Percentiles rank a stretch among this genome's conserved stretches.
Evolutionary conservation across 2,797 vertebrate species (phyloP).

Genomic region (Prunella strophiata): DNA sequence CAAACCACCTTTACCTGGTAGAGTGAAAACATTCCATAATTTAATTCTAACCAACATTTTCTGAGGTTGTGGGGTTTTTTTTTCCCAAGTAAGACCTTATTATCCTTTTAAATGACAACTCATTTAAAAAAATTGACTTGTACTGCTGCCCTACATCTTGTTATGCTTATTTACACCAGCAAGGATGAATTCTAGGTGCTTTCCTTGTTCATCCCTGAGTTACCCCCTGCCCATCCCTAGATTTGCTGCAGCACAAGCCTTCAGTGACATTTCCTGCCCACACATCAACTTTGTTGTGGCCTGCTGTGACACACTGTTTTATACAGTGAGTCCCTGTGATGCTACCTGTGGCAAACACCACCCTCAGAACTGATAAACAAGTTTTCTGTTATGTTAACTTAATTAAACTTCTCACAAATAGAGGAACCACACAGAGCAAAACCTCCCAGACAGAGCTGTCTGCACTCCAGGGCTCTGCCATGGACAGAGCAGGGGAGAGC

Average conservation of each 20-base stretch:
- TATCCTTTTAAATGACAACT: neutral
- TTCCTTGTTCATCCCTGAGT: neutral
- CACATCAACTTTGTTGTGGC: neutral
- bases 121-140: neutral
- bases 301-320: neutral
- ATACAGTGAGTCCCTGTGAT: neutral
- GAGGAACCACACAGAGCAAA: conserved; percentile 11
- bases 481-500: neutral
- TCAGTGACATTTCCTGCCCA: neutral
- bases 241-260: neutral
- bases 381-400: neutral
- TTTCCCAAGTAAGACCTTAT: neutral
- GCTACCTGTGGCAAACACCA: neutral
- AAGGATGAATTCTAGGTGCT: neutral
- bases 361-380: conserved; percentile 15
- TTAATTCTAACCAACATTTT: neutral
- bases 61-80: neutral
- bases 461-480: neutral
- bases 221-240: neutral
- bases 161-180: neutral
- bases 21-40: neutral
- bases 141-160: neutral
- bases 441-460: conserved; percentile 8
- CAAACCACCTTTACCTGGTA: neutral
- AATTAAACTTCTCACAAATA: conserved; percentile 26